Evolutionary conservation across 2,888 invertebrate genomes (phyloP).

Genomic region (Drosophila kuntzei): DNA sequence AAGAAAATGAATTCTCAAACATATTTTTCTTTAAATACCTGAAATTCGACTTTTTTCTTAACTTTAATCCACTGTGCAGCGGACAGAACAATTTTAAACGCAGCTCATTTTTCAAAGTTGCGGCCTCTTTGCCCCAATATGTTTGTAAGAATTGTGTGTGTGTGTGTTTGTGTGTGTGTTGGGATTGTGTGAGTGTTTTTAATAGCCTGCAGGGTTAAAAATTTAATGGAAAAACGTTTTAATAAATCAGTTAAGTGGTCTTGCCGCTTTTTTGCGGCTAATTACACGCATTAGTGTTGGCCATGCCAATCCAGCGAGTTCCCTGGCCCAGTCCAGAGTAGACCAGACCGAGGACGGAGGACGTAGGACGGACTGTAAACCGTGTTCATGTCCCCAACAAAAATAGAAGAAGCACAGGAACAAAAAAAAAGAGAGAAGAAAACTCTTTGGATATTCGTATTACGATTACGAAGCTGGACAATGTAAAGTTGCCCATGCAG

Average conservation of each 20-base stretch:
- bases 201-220: constrained; percentile 81
- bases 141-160: constrained; percentile 33
- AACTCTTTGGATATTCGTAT: constrained; percentile 6
- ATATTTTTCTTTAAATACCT: not conserved
- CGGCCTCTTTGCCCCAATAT: constrained; percentile 61
- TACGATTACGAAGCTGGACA: constrained; percentile 11
- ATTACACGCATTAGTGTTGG: constrained; percentile 81
- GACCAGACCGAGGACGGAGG: not conserved
- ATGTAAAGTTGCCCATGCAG: constrained; percentile 54
- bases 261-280: constrained; percentile 82
- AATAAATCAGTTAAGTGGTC: constrained; percentile 82
- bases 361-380: constrained; percentile 36
- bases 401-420: constrained; percentile 2
- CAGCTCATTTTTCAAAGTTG: constrained; percentile 76
- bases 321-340: constrained; percentile 2
- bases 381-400: constrained; percentile 48
- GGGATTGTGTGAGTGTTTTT: constrained; percentile 65
- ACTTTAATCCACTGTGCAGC: constrained; percentile 52
- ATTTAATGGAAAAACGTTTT: constrained; percentile 82
- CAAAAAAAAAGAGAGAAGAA: not conserved
- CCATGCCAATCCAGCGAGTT: constrained; percentile 45
- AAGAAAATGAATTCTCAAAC: not conserved
- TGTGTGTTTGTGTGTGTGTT: constrained; percentile 39
- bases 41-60: not conserved
- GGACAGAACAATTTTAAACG: constrained; percentile 73